Conservation (phyloP, 2,113 vertebrate species). For the Rynchops niger region DNA sequence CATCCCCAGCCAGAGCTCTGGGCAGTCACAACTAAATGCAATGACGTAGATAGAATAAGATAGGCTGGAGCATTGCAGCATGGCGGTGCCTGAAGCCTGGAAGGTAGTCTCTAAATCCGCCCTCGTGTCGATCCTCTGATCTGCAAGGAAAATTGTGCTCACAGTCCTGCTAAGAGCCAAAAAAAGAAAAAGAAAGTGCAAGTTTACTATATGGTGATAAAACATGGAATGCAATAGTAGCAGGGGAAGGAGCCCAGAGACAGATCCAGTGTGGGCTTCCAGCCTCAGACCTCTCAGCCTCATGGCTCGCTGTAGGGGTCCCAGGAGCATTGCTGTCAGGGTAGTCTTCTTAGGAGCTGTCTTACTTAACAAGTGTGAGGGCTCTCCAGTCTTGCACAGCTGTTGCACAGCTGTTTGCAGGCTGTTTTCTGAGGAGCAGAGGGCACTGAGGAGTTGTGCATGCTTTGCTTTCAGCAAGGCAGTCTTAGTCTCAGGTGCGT, state of each 20-base stretch:
- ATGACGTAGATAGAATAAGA: not conserved
- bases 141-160: not conserved
- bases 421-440: not conserved
- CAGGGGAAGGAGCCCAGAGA: not conserved
- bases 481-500: not conserved
- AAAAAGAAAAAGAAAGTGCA: not conserved
- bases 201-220: not conserved
- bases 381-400: not conserved
- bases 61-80: not conserved
- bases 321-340: not conserved
- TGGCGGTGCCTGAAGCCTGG: not conserved
- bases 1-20: not conserved
- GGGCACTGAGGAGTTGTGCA: not conserved
- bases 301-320: not conserved
- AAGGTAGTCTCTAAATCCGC: not conserved
- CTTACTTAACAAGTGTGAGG: not conserved
- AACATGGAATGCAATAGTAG: not conserved
- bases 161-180: not conserved
- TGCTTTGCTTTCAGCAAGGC: not conserved
- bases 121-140: not conserved
- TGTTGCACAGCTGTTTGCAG: not conserved
- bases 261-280: not conserved
- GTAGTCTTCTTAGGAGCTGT: not conserved
- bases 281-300: not conserved
- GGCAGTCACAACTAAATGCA: not conserved